Evolutionary conservation across 2,797 vertebrate genomes (phyloP), one percentile per base, ranked within the genome.

Genomic region (Propithecus perrieri): DNA sequence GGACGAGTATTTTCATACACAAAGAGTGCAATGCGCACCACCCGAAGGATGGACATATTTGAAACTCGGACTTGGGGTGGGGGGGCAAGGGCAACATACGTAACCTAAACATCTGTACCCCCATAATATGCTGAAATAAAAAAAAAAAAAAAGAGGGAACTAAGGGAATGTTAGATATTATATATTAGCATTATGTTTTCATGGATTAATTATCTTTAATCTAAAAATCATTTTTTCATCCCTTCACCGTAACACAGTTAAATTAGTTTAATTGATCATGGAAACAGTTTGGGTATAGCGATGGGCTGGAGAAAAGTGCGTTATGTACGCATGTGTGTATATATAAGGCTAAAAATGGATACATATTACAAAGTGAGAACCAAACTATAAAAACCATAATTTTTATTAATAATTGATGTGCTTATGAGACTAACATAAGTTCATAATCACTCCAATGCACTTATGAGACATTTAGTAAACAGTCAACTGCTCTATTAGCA

Each of bases 401-500:
- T 83, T 78, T 83, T 84, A 67, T 55, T 86, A 89, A 94, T 15
- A 59, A 48, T 63, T 17, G 10, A 85, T 85, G 6, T 76, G 22
- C 48, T 76, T 89, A 10, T 28, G 46, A 80, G 96, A 89, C 55
- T 33, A 80, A 65, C 24, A 86, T n/a, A 91, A 59, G 48, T 80
- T 80, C 92, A 43, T 65, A 38, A 48, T 78, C 30, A 93, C 22
- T 89, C 10, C 57, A 84, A 14, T 0, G 0, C 2, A 65, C 35
- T 91, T 80, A 75, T 48, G 11, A 87, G 75, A 63, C 4, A 78
- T 87, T 97, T 63, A 96, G 61, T 87, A 80, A 86, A 81, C 33
- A 87, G n/a, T 89, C 24, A 93, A 33, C 28, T 20, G 4, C 53
- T 89, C 69, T 80, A 20, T 95, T 89, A 84, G 50, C 55, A 79